These are phyloP conservation scores for Eupelmus urozonus DNA, from an alignment of 2,888 invertebrate genomes.

Conservation along the genomic window DNA sequence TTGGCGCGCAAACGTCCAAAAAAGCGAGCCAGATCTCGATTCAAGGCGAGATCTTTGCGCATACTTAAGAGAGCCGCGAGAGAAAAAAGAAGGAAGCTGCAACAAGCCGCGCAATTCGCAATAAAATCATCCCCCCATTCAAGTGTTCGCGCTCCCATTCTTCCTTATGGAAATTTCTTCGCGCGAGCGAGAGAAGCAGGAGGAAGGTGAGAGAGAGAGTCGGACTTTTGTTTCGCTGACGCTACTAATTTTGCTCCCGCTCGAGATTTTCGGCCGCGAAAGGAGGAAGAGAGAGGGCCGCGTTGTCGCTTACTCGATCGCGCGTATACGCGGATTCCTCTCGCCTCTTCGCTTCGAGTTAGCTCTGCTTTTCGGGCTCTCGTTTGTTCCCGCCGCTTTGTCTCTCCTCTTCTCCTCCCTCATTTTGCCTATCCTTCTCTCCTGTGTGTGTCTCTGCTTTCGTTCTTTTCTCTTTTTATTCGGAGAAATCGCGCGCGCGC, in stretches of 20 bases:
- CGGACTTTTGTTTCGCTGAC: constrained; percentile 53
- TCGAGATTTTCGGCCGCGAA: neutral
- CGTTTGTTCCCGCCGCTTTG: constrained; percentile 33
- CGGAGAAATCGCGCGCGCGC: constrained; percentile 18
- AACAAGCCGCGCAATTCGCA: constrained; percentile 42
- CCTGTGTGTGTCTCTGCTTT: constrained; percentile 6
- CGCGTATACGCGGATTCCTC: constrained; percentile 9
- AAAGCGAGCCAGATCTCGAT: constrained; percentile 39
- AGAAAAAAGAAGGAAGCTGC: neutral
- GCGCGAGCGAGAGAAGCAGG: neutral
- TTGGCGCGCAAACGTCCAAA: constrained; percentile 7
- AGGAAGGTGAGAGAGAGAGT: neutral
- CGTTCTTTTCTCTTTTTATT: constrained; percentile 10
- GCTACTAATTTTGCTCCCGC: constrained; percentile 54
- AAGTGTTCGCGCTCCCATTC: constrained; percentile 48
- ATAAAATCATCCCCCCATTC: constrained; percentile 57
- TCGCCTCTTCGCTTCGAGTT: constrained; percentile 33
- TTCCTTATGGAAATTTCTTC: constrained; percentile 57
- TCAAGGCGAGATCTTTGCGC: constrained; percentile 15
- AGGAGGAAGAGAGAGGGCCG: neutral
- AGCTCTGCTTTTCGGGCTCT: neutral
- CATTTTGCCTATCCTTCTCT: constrained; percentile 43
- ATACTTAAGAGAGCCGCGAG: neutral
- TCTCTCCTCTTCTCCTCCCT: constrained; percentile 56
- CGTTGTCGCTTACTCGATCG: neutral